A percentile compares a stretch with the other conserved stretches of the same genome.
These are phyloP conservation scores for Rhinoraja longicauda DNA, from an alignment of 2,797 vertebrate genomes.

Conservation along the genomic window DNA sequence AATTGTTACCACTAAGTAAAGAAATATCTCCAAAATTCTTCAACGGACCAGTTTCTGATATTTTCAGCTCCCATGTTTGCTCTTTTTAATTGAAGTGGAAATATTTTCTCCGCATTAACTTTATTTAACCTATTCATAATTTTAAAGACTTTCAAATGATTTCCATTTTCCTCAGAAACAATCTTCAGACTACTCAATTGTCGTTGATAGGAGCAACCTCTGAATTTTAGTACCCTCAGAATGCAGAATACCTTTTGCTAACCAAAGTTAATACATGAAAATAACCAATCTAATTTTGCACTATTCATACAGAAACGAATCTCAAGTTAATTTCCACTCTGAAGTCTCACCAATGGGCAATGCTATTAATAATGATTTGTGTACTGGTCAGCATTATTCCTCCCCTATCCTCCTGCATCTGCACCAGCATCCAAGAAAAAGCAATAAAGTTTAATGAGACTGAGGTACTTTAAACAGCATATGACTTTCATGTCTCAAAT, in stretches of 20 bases:
- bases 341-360: not conserved
- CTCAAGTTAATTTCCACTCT: not conserved
- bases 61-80: not conserved
- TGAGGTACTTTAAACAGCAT: not conserved
- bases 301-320: not conserved
- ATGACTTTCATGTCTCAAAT: not conserved
- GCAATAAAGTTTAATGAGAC: not conserved
- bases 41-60: not conserved
- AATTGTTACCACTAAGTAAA: not conserved
- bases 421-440: not conserved
- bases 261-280: not conserved
- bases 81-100: not conserved
- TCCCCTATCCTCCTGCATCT: too few relatives aligned
- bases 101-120: not conserved
- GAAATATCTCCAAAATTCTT: not conserved
- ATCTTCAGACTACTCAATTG: not conserved
- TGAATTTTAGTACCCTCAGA: not conserved
- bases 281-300: not conserved
- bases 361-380: not conserved
- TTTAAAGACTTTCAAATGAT: not conserved
- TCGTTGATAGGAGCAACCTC: not conserved
- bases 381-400: not conserved
- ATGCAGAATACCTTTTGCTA: too few relatives aligned
- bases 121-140: not conserved
- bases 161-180: not conserved